Evolutionary conservation across 2,888 invertebrate genomes (phyloP), one percentile per base, ranked within the genome.

Genomic region (Lasioglossum calceatum): DNA sequence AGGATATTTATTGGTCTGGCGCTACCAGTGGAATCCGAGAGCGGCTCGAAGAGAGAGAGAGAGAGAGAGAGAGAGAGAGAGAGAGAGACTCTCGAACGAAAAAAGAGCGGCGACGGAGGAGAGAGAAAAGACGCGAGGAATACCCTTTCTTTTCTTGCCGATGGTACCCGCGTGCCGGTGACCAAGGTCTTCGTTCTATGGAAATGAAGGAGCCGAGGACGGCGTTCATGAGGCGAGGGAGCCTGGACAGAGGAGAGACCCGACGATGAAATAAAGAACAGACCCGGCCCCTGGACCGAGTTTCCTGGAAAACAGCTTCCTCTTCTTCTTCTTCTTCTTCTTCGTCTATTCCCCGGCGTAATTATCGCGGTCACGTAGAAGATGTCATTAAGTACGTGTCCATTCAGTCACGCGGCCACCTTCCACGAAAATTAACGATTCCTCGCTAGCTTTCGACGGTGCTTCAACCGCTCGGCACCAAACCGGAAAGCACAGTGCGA

Each of bases 1-100:
- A 93, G 93, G 92, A 94, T 94, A 94, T 94, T 94, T 94, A 94
- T 94, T 92, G 92, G 93, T 93, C 94, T 92, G 93, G 92, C 92
- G 93, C 93, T 94, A 92, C 92, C 85, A 91, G 84, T 81, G 92
- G 92, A 94, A 94, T 94, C 92, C 90, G 92, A 92, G 93, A 93
- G 88, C 92, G 79, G 76, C 32, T 79, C 36, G 19, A 71, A 14
- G 47, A 70, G 71, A 78, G 72, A 82, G 79, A 82, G 19, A 64
- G 16, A 16, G n/a, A 14, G 47, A 70, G 71, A 78, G 72, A 14
- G 47, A 70, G 71, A 78, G 72, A 14, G 47, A 70, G 71, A 78
- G 72, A 82, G 79, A 82, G 19, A 64, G 16, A 16, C 5, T 16
- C 36, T 19, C 12, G 1, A 19, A 8, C 10, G 10, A 42, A 70